Evolutionary conservation across 1,140 invertebrate species (phyloP), one percentile per base, ranked within the genome.

Genomic region (Anastatus disparis): DNA sequence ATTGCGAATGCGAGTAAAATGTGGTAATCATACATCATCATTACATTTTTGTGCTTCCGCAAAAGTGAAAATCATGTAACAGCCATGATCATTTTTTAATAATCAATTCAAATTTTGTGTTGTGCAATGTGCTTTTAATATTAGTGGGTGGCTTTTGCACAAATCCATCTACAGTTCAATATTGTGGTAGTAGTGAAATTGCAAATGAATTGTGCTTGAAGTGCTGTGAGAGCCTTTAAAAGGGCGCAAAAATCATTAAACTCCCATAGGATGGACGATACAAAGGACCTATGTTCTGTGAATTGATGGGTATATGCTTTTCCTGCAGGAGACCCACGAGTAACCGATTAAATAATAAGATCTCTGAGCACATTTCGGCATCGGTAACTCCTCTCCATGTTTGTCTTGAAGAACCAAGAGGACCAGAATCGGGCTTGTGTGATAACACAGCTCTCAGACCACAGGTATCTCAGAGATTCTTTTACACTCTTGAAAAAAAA

Each of bases 221-320:
- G 20, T 2, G 6, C 61, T 38, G 15, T 61, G 44, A n/a, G n/a
- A 55, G 55, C 68, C 40, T n/a, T 48, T 12, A 17, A 29, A 6
- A 61, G 53, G 61, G 10, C n/a, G 31, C 42, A 29, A 27, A 58
- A 48, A 22, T 62, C 15, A 52, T 52, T 66, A 55, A 46, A 44
- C 13, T 52, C 10, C 8, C 46, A 52, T 65, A 61, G 61, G 58
- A 80, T 83, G 78, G 78, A 78, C 79, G 74, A 78, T 67, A 76
- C 63, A 53, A 70, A 76, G 71, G 73, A 81, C 80, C 77, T 79
- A 82, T 85, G 84, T 78, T 81, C 75, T 77, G 80, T 77, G 78
- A 84, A 85, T 85, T 86, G 83, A 87, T 87, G 85, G 84, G 85
- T 86, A 80, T 86, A 86, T 87, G 84, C 83, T 87, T 86, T 84